Base-by-base conservation (phyloP, 2,888 invertebrate species). In the Oxytorus armatus region DNA sequence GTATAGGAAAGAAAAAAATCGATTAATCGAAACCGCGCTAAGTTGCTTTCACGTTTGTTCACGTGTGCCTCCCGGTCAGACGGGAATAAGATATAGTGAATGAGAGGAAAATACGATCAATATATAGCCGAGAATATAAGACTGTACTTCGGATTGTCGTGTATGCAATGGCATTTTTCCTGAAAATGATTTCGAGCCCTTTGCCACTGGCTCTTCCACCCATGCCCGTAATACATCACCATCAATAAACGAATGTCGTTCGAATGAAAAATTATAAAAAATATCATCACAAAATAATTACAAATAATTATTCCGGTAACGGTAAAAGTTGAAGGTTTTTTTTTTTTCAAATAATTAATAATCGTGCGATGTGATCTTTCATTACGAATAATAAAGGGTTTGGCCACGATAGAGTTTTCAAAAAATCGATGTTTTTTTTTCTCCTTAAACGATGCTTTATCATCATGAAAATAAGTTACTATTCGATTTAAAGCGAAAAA, bases 1-100 rank as follows among this genome's bases (percentile, higher is more conserved):
- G n/a, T 29, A 2, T 2, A 21, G 49, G 18, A 16, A 18, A 16
- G 29, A 47, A 23, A 8, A 53, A 18, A 53, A 69, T 55, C 42
- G 42, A 69, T 55, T 44, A 21, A 42, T 55, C 25, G 5, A 11
- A 23, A 10, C 16, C 8, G 39, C 18, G 42, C 5, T 11, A 16
- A 16, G 66, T 36, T 11, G 53, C 55, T 42, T 25, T 69, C 55
- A 25, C 42, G 36, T 16, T 61, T 29, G 8, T 39, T 57, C 47
- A 29, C 16, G 18, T 29, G 25, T 44, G n/a, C 25, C 47, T 65
- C 11, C 47, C 14, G 14, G 47, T 65, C 3, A 14, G 18, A 25
- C 8, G 42, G 18, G 29, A 42, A 42, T 25, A 29, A 14, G 53
- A 42, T 42, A 42, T 55, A 42, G 16, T 23, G 14, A 29, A 25